Evolutionary conservation across 2,888 invertebrate genomes (phyloP).

Genomic region (Nudaria mundana): DNA sequence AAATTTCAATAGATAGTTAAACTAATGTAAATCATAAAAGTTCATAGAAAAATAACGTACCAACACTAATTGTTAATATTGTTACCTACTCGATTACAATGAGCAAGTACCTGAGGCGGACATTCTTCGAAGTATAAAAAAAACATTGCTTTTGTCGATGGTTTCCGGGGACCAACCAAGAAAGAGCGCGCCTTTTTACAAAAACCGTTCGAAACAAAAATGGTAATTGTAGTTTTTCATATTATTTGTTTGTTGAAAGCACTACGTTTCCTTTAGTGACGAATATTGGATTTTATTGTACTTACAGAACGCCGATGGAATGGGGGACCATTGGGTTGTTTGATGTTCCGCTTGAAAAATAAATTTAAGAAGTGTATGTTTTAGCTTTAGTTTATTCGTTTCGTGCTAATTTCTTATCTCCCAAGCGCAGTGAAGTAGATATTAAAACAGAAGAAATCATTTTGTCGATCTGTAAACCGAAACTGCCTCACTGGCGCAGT

Average conservation of each 20-base stretch:
- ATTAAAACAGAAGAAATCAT: too few relatives aligned
- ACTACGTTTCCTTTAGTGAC: slow-evolving; percentile 8
- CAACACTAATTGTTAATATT: slow-evolving; percentile 24
- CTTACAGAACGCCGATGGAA: not conserved
- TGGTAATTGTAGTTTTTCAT: slow-evolving; percentile 17
- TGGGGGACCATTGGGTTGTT: not conserved
- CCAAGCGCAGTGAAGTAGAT: too few relatives aligned
- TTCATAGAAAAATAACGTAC: slow-evolving; percentile 16
- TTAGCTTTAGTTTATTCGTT: too few relatives aligned
- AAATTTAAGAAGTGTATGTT: too few relatives aligned
- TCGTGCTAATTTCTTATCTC: too few relatives aligned
- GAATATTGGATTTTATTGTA: not conserved
- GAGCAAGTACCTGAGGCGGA: slow-evolving; percentile 21
- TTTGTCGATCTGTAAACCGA: too few relatives aligned
- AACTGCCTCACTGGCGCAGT: too few relatives aligned
- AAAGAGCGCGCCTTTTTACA: slow-evolving; percentile 19
- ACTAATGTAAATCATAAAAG: slow-evolving; percentile 34
- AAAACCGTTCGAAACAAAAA: slow-evolving; percentile 20
- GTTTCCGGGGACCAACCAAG: slow-evolving; percentile 32
- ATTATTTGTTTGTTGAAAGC: slow-evolving; percentile 8
- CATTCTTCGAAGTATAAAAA: slow-evolving; percentile 26
- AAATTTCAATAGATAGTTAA: slow-evolving; percentile 20
- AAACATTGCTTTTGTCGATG: slow-evolving; percentile 13
- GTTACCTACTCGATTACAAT: slow-evolving; percentile 28
- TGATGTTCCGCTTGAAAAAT: not conserved